These are phyloP conservation scores for Triplophysa dalaica DNA, from an alignment of 2,113 vertebrate genomes.

Conservation along the genomic window DNA sequence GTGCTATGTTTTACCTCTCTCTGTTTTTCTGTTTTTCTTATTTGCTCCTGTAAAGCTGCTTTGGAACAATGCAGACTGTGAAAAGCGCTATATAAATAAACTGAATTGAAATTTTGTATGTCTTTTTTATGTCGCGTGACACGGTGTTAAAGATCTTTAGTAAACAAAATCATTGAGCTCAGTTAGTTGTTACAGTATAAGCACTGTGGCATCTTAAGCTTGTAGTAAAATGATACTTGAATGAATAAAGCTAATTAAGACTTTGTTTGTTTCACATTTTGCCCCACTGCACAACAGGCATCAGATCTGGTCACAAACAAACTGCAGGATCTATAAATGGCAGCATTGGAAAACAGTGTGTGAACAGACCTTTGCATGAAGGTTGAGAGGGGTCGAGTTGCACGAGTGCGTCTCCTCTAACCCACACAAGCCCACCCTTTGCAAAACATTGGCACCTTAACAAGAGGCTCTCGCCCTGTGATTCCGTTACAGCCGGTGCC, in stretches of 20 bases:
- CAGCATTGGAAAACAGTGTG: slow-evolving; percentile 70
- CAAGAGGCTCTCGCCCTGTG: slow-evolving; percentile 48
- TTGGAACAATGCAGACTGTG: too few species aligned
- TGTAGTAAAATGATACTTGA: too few species aligned
- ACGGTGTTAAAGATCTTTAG: not conserved
- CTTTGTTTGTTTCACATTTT: slow-evolving; percentile 47
- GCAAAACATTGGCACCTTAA: slow-evolving; percentile 59
- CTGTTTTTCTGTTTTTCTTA: too few species aligned
- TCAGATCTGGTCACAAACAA: slow-evolving; percentile 54
- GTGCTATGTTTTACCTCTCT: too few species aligned
- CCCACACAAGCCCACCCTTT: slow-evolving; percentile 48
- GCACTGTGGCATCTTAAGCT: not conserved
- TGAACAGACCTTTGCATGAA: slow-evolving; percentile 68
- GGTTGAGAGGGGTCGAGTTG: slow-evolving; percentile 65
- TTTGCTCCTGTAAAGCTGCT: too few species aligned
- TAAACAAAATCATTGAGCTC: not conserved
- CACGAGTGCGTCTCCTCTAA: slow-evolving; percentile 46
- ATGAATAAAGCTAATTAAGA: slow-evolving; percentile 20
- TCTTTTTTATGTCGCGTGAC: too few species aligned
- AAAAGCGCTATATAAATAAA: too few species aligned
- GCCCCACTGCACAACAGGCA: slow-evolving; percentile 36
- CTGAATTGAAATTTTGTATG: too few species aligned
- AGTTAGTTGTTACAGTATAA: not conserved
- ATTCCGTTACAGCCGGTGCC: slow-evolving; percentile 40
- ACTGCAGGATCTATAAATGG: slow-evolving; percentile 70